These are phyloP conservation scores for Epirrita christyi DNA, from an alignment of 2,888 invertebrate genomes.

Conservation along the genomic window DNA sequence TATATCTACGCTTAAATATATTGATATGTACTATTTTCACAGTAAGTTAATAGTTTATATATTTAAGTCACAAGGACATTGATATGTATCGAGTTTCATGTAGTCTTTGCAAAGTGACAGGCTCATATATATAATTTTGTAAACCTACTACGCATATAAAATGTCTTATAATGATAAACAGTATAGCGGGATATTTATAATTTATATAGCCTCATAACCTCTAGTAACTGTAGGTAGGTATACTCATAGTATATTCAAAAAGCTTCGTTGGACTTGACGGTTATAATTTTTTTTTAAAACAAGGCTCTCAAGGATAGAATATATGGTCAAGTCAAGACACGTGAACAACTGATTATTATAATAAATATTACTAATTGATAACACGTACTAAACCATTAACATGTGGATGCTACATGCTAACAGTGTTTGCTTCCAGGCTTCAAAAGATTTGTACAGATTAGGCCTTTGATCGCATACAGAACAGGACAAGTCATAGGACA, in stretches of 20 bases:
- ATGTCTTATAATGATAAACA: conserved; percentile 23
- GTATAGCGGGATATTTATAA: conserved; percentile 16
- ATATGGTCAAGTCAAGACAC: not conserved
- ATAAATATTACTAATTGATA: conserved; percentile 2
- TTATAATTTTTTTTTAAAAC: conserved; percentile 11
- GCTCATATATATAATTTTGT: conserved; percentile 39
- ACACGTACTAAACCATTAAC: conserved; percentile 13
- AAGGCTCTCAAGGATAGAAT: conserved; percentile 2
- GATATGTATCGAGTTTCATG: conserved; percentile 58
- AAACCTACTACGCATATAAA: conserved; percentile 31
- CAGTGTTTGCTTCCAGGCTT: conserved; percentile 9
- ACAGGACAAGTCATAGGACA: conserved; percentile 3
- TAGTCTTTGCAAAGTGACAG: conserved; percentile 51
- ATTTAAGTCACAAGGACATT: conserved; percentile 56
- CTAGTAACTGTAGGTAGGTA: not conserved
- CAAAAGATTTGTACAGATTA: conserved; percentile 7
- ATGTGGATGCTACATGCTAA: conserved; percentile 6
- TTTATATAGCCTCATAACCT: conserved; percentile 1
- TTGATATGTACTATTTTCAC: conserved; percentile 55
- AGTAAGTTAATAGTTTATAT: conserved; percentile 51
- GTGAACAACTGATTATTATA: conserved; percentile 1
- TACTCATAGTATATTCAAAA: conserved; percentile 26
- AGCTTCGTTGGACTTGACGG: conserved; percentile 27
- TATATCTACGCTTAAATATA: conserved; percentile 70
- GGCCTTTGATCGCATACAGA: conserved; percentile 16